These are phyloP conservation scores for Scotopteryx bipunctaria DNA, from an alignment of 2,888 invertebrate species.

Conservation along the genomic window DNA sequence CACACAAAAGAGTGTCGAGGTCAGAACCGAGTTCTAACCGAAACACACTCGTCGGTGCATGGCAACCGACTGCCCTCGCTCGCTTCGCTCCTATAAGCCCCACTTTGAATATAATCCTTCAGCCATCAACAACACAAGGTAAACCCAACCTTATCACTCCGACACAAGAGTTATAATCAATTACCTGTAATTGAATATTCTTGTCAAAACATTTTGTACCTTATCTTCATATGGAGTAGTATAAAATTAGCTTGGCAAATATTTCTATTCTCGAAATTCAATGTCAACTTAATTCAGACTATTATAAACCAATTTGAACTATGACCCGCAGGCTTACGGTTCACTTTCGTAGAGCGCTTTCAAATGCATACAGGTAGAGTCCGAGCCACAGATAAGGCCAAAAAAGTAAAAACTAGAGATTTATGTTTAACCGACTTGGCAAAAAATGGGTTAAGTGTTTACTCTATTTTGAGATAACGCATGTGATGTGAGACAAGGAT, in stretches of 20 bases:
- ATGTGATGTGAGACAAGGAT: constrained; percentile 54
- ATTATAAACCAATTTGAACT: constrained; percentile 20
- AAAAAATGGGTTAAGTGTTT: constrained; percentile 73
- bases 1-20: constrained; percentile 14
- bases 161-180: background rate
- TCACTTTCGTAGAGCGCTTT: constrained; percentile 14
- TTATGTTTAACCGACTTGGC: constrained; percentile 60
- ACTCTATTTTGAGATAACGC: constrained; percentile 60
- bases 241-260: constrained; percentile 28
- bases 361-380: constrained; percentile 50
- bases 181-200: background rate
- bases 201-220: background rate
- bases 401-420: constrained; percentile 57
- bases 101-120: constrained; percentile 40
- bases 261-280: constrained; percentile 31
- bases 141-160: constrained; percentile 1
- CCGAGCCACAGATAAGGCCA: constrained; percentile 30
- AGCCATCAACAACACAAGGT: constrained; percentile 11
- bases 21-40: constrained; percentile 8
- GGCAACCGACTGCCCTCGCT: constrained; percentile 60
- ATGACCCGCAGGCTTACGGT: background rate
- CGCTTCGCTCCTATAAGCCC: constrained; percentile 23
- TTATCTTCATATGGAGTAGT: constrained; percentile 12
- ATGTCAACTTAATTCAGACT: constrained; percentile 43
- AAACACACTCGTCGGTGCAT: constrained; percentile 40